Conservation (phyloP, 1,140 invertebrate species). For the Trachymyrmex cornetzi region DNA sequence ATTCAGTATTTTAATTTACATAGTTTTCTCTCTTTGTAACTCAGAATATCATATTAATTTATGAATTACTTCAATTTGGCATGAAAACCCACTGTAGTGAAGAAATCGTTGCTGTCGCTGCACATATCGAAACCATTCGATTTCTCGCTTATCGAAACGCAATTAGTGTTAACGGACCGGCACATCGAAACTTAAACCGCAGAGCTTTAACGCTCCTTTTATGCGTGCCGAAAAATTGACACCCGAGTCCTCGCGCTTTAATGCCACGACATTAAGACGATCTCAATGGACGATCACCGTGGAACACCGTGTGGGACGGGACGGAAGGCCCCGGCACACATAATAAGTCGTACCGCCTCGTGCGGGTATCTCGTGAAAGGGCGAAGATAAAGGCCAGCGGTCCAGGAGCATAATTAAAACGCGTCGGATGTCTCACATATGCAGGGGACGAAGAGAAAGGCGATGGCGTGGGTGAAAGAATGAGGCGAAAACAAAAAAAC, state of each 20-base stretch:
- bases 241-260: slow-evolving; percentile 69
- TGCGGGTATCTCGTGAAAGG: slow-evolving; percentile 76
- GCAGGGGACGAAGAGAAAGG: slow-evolving; percentile 42
- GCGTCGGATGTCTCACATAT: slow-evolving; percentile 78
- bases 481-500: not conserved
- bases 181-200: slow-evolving; percentile 21
- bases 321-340: slow-evolving; percentile 67
- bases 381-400: slow-evolving; percentile 79
- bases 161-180: slow-evolving; percentile 35
- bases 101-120: not conserved
- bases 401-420: slow-evolving; percentile 83
- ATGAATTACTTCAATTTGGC: not conserved
- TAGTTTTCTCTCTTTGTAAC: not conserved
- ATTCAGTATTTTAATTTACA: slow-evolving; percentile 13
- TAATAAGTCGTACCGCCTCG: slow-evolving; percentile 76
- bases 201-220: slow-evolving; percentile 38
- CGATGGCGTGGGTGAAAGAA: slow-evolving; percentile 60
- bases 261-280: slow-evolving; percentile 67
- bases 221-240: slow-evolving; percentile 72
- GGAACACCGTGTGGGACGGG: slow-evolving; percentile 65
- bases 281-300: slow-evolving; percentile 65
- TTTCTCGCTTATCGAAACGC: not conserved
- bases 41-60: slow-evolving; percentile 11
- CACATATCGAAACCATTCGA: too few species aligned
- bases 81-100: not conserved